phyloP scores from a whole-genome alignment of 2,888 invertebrate genomes.

The Leucoptera coffeella region DNA sequence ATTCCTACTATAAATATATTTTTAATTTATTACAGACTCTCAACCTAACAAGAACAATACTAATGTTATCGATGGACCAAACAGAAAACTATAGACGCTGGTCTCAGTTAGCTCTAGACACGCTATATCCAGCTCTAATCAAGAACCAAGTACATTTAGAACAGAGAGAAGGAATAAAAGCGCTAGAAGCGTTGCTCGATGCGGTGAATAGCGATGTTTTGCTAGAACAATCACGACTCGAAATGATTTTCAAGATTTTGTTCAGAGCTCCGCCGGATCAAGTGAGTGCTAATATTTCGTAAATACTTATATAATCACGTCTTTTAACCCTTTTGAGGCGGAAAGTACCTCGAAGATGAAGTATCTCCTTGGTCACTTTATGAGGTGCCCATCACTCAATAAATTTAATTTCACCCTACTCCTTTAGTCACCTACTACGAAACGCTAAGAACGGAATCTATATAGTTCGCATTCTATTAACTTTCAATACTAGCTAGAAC shows the following conservation, averaged over 20 bases:
- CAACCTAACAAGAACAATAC: slow-evolving; percentile 56
- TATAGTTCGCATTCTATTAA: too few species aligned
- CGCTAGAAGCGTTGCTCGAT: slow-evolving; percentile 53
- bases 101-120: slow-evolving; percentile 69
- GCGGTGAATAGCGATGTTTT: slow-evolving; percentile 62
- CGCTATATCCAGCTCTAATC: too few species aligned
- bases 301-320: not conserved
- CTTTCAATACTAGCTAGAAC: too few species aligned
- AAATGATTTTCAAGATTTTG: slow-evolving; percentile 63
- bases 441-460: too few species aligned
- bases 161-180: slow-evolving; percentile 42
- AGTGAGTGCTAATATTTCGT: slow-evolving; percentile 12
- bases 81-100: slow-evolving; percentile 73
- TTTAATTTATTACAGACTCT: slow-evolving; percentile 38
- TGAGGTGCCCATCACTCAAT: too few species aligned
- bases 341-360: too few species aligned
- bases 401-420: too few species aligned
- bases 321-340: too few species aligned
- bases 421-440: too few species aligned
- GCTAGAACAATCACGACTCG: slow-evolving; percentile 57
- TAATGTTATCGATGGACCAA: slow-evolving; percentile 68
- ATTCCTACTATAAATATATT: too few species aligned
- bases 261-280: slow-evolving; percentile 57
- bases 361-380: too few species aligned
- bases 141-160: too few species aligned